Percentiles rank a stretch among this genome's conserved stretches.
These are phyloP conservation scores for Tromatobia lineatoria DNA, from an alignment of 2,888 invertebrate species.

Conservation along the genomic window DNA sequence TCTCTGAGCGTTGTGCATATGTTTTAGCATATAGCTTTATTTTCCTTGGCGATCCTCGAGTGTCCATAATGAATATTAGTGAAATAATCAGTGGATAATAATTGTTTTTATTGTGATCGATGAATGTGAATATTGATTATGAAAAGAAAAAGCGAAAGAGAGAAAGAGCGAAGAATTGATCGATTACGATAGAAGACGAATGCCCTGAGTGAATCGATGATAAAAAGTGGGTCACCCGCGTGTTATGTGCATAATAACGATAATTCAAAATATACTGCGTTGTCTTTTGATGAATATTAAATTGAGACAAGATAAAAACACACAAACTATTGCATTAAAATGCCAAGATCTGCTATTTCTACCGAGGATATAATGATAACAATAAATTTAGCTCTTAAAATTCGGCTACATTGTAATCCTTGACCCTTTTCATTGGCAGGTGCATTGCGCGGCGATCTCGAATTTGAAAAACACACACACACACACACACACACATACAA, in stretches of 20 bases:
- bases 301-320: constrained; percentile 47
- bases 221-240: constrained; percentile 38
- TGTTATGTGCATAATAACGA: constrained; percentile 69
- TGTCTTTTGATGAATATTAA: constrained; percentile 36
- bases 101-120: constrained; percentile 68
- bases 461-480: constrained; percentile 69
- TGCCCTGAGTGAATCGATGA: constrained; percentile 28
- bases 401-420: constrained; percentile 76
- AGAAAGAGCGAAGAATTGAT: constrained; percentile 27
- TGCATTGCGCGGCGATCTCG: constrained; percentile 74
- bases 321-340: constrained; percentile 68
- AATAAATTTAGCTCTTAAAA: constrained; percentile 78
- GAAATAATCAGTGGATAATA: constrained; percentile 47
- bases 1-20: neutral
- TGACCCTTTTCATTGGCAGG: constrained; percentile 74
- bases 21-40: constrained; percentile 9
- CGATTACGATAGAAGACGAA: constrained; percentile 21
- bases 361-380: constrained; percentile 72
- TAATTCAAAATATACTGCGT: constrained; percentile 40
- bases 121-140: constrained; percentile 70
- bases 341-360: constrained; percentile 82
- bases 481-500: constrained; percentile 29
- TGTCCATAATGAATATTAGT: constrained; percentile 40
- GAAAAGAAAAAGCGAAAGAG: constrained; percentile 56
- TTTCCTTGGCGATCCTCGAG: constrained; percentile 12